Conservation (phyloP, 2,888 invertebrate species). For the Buathra laborator region DNA sequence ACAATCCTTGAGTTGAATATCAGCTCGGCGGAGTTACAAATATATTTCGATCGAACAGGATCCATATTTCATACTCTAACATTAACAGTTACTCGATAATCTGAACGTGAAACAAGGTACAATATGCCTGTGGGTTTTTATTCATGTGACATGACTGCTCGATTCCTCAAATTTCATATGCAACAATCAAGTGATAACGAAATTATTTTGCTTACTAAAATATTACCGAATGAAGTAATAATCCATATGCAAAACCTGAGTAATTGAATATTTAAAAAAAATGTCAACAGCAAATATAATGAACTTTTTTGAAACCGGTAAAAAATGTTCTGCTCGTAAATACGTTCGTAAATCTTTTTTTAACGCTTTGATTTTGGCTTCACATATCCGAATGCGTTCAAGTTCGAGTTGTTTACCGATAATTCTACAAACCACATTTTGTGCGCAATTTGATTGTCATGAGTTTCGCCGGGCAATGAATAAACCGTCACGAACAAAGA, state of each 20-base stretch:
- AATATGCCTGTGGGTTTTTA: neutral
- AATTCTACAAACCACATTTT: no score
- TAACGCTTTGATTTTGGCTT: no score
- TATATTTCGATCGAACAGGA: constrained; percentile 10
- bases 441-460: neutral
- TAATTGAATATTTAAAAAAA: no score
- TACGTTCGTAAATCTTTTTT: no score
- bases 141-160: neutral
- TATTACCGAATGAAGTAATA: neutral
- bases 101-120: neutral
- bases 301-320: no score
- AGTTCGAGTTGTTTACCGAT: no score
- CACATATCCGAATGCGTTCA: no score
- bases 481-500: neutral
- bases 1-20: neutral
- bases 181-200: neutral
- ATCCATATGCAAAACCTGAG: no score
- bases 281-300: no score
- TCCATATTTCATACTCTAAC: neutral
- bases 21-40: neutral
- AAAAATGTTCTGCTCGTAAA: no score
- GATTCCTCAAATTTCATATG: neutral
- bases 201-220: neutral
- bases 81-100: constrained; percentile 16
- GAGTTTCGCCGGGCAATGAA: neutral